Evolutionary conservation across 2,113 vertebrate species (phyloP).

Genomic region (Eolophus roseicapilla): DNA sequence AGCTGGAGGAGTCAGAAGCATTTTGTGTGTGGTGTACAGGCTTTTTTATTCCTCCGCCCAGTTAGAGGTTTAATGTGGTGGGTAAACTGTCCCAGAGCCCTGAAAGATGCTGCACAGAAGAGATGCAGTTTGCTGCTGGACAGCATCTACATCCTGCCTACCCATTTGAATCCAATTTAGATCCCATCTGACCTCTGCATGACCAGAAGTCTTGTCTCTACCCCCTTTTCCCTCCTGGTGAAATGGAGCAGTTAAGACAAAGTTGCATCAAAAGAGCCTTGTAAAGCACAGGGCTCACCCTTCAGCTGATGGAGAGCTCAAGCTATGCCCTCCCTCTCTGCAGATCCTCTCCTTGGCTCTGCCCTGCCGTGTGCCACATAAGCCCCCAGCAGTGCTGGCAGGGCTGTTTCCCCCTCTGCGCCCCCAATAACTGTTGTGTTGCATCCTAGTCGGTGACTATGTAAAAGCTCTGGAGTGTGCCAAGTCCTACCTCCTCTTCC

Average conservation of each 20-base stretch:
- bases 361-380: too few relatives aligned
- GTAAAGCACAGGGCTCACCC: not conserved
- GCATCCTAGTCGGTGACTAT: conserved; percentile 76
- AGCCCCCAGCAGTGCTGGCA: rapidly evolving
- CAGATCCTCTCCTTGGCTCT: not conserved
- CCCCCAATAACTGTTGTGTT: not conserved
- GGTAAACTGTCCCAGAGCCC: not conserved
- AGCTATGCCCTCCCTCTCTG: not conserved
- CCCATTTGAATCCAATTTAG: not conserved
- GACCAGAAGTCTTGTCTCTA: not conserved
- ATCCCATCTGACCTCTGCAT: not conserved
- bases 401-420: not conserved
- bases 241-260: not conserved
- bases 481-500: conserved; percentile 88
- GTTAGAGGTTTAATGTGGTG: not conserved
- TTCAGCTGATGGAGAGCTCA: not conserved
- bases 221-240: not conserved
- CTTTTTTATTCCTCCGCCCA: not conserved
- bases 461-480: conserved; percentile 85
- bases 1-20: not conserved
- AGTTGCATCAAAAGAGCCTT: not conserved
- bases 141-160: not conserved
- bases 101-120: not conserved
- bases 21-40: rapidly evolving
- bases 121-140: not conserved